Percentiles rank a stretch among this genome's conserved stretches.
Conservation (phyloP, 2,797 vertebrate species). For the Pangasius larnaudii region DNA sequence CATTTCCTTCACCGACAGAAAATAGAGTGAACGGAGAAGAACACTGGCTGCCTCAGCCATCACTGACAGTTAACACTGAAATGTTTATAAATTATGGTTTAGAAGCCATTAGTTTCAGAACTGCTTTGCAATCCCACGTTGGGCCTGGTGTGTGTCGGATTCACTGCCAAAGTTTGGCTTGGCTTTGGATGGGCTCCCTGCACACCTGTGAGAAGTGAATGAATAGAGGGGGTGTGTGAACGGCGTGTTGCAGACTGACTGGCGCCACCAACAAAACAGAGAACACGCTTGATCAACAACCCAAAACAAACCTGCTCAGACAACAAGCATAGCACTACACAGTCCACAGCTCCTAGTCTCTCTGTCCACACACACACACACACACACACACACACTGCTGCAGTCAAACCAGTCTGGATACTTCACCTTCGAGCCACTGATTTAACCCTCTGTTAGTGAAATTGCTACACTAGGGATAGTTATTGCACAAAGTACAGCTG, state of each 20-base stretch:
- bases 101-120: conserved; percentile 71
- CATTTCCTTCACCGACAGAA: conserved; percentile 37
- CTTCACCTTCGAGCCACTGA: conserved; percentile 60
- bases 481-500: conserved; percentile 79
- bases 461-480: conserved; percentile 74
- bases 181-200: conserved; percentile 88
- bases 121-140: conserved; percentile 77
- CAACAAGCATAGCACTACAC: conserved; percentile 79
- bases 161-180: conserved; percentile 84
- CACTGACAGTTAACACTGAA: conserved; percentile 56
- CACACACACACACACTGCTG: conserved; percentile 46
- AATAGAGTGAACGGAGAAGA: conserved; percentile 44
- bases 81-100: conserved; percentile 67
- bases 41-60: conserved; percentile 45
- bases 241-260: conserved; percentile 91
- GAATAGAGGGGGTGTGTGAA: conserved; percentile 93
- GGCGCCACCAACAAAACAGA: conserved; percentile 93
- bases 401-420: conserved; percentile 46
- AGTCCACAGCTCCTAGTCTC: conserved; percentile 65
- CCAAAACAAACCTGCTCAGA: conserved; percentile 96
- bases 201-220: conserved; percentile 97
- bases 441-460: conserved; percentile 68
- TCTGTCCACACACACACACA: conserved; percentile 47
- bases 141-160: conserved; percentile 80
- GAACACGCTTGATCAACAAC: conserved; percentile 98